These are phyloP conservation scores for Parnassius apollo DNA, from an alignment of 2,888 invertebrate species.

Conservation along the genomic window DNA sequence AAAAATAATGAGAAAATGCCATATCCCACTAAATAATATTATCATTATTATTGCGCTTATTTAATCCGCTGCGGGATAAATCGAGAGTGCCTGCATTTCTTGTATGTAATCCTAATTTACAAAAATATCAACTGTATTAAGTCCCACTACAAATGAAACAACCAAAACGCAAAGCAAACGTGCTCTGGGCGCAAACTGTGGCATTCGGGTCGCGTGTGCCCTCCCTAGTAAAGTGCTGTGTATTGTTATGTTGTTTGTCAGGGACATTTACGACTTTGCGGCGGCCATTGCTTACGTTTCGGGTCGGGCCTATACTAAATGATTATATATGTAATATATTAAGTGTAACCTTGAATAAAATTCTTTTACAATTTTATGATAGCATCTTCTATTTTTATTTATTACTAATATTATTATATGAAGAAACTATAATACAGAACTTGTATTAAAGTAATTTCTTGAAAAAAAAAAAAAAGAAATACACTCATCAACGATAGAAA, in stretches of 20 bases:
- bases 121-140: conserved; percentile 11
- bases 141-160: conserved; percentile 10
- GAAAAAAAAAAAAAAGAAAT: too few species aligned
- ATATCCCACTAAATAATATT: too few species aligned
- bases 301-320: conserved; percentile 30
- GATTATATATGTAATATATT: conserved; percentile 25
- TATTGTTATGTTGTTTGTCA: conserved; percentile 70
- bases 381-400: not conserved
- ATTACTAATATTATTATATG: not conserved
- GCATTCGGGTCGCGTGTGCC: conserved; percentile 24
- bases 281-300: conserved; percentile 39
- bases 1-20: too few species aligned
- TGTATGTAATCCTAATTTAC: not conserved
- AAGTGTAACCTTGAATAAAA: conserved; percentile 25
- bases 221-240: conserved; percentile 23
- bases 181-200: conserved; percentile 41
- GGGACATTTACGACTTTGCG: conserved; percentile 67
- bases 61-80: too few species aligned
- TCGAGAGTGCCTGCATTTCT: not conserved
- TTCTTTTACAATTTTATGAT: conserved; percentile 10
- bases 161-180: conserved; percentile 32
- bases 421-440: not conserved
- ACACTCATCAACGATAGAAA: too few species aligned
- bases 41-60: too few species aligned
- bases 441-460: not conserved